Evolutionary conservation across 2,113 vertebrate species (phyloP).

Genomic region (Connochaetes taurinus): DNA sequence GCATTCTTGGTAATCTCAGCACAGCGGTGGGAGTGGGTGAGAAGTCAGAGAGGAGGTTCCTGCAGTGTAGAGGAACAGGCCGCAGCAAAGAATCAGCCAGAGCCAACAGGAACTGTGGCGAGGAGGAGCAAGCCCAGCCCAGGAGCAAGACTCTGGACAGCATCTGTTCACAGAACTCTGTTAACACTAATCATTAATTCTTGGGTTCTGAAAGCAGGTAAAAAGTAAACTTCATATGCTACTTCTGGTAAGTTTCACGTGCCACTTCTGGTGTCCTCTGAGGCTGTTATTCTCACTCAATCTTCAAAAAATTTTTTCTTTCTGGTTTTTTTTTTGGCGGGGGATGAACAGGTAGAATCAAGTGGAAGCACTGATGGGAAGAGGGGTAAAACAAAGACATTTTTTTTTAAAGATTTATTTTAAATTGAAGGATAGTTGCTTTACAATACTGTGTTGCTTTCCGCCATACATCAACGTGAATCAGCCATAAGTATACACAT

Average conservation of each 20-base stretch:
- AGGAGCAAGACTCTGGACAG: background rate
- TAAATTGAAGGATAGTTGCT: background rate
- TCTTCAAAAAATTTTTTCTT: background rate
- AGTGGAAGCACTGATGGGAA: background rate
- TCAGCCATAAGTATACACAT: background rate
- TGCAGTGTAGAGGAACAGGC: background rate
- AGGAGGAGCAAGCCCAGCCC: accelerated
- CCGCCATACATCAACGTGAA: background rate
- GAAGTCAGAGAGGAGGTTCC: background rate
- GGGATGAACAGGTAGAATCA: background rate
- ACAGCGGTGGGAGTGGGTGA: accelerated
- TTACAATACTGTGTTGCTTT: background rate
- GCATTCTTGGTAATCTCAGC: background rate
- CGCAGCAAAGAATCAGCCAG: background rate
- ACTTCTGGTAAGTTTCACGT: background rate
- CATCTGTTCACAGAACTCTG: background rate
- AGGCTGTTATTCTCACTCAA: background rate
- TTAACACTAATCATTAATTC: background rate
- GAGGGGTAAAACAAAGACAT: background rate
- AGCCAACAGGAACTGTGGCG: accelerated
- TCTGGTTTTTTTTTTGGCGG: background rate
- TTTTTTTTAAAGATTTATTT: background rate
- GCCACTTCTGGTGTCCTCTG: background rate
- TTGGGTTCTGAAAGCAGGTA: background rate
- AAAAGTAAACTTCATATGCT: background rate